Evolutionary conservation across 1,140 invertebrate species (phyloP).

Genomic region (Myzus persicae): DNA sequence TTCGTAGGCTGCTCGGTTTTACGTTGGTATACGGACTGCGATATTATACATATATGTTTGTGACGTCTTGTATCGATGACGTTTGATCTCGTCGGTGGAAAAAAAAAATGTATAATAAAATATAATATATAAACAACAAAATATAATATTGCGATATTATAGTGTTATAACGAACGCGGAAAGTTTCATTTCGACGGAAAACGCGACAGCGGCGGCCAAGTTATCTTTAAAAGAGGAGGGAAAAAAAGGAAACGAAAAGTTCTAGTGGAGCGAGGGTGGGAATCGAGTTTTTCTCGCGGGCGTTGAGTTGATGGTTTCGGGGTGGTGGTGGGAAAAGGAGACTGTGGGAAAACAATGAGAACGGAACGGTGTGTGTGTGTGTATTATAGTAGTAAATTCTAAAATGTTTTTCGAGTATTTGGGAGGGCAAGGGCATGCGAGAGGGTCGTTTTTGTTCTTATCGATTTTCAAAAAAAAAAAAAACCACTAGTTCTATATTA

Average conservation of each 20-base stretch:
- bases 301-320: not conserved
- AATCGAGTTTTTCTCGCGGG: not conserved
- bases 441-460: constrained; percentile 9
- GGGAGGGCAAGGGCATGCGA: not conserved
- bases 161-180: not conserved
- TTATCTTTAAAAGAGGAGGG: not conserved
- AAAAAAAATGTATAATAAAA: not conserved
- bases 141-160: not conserved
- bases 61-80: not conserved
- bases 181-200: constrained; percentile 30
- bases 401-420: constrained; percentile 17
- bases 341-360: not conserved
- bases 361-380: not conserved
- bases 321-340: not conserved
- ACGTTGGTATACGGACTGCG: not conserved
- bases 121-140: not conserved
- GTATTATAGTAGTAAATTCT: constrained; percentile 23
- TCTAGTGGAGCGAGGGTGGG: not conserved
- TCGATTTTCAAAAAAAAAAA: constrained; percentile 9
- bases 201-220: not conserved
- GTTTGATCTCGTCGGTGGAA: not conserved
- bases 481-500: not conserved
- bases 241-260: not conserved
- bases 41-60: not conserved
- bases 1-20: not conserved